Evolutionary conservation across 2,113 vertebrate genomes (phyloP).

Genomic region (Anguilla japonica): DNA sequence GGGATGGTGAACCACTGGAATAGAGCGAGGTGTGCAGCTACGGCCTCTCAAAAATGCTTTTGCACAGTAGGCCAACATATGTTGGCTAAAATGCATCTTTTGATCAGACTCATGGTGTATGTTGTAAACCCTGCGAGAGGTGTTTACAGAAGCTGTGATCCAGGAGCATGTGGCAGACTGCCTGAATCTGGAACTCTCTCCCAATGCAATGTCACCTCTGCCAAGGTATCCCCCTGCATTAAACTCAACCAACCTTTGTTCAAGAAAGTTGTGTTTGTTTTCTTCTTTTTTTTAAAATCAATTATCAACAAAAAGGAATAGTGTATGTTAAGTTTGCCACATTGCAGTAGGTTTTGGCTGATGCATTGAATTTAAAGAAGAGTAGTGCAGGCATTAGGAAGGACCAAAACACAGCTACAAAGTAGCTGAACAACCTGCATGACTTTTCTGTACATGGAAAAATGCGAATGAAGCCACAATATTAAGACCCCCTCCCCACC

Average conservation of each 20-base stretch:
- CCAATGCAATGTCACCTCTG: too few species aligned
- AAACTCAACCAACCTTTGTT: background rate
- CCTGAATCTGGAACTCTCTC: too few species aligned
- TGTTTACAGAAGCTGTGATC: background rate
- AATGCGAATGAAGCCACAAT: conserved; percentile 1
- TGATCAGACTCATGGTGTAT: background rate
- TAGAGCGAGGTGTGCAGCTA: background rate
- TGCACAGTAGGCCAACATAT: background rate
- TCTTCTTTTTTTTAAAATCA: background rate
- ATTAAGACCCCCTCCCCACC: background rate
- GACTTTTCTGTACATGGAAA: background rate
- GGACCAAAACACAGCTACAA: too few species aligned
- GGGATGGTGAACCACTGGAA: background rate
- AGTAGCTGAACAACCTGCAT: background rate
- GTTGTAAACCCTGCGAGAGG: background rate
- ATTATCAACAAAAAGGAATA: background rate
- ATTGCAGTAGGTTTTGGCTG: too few species aligned
- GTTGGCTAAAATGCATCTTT: background rate
- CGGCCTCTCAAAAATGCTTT: background rate
- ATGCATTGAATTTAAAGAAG: background rate
- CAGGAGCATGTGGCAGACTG: too few species aligned
- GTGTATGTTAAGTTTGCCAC: too few species aligned
- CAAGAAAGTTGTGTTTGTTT: background rate
- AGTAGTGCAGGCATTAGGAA: too few species aligned
- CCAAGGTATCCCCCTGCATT: too few species aligned